Conservation (phyloP, 2,888 invertebrate species). For the Microctonus hyperodae region DNA sequence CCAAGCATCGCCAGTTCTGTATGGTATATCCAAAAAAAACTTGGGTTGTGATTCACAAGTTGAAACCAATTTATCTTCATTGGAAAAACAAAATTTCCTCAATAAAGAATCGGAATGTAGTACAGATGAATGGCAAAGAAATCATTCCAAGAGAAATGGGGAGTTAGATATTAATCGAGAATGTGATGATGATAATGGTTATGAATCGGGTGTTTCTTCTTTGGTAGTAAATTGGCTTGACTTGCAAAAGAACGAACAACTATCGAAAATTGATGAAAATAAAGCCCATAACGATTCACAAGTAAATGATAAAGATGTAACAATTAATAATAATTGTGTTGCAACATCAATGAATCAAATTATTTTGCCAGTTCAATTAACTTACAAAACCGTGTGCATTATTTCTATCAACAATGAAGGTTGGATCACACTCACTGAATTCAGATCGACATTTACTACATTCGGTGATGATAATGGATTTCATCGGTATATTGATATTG, state of each 20-base stretch:
- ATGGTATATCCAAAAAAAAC: not conserved
- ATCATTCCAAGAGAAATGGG: not conserved
- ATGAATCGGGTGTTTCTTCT: not conserved
- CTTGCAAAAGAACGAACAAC: not conserved
- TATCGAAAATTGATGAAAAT: not conserved
- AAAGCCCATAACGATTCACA: not conserved
- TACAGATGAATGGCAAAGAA: not conserved
- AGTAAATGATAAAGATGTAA: not conserved
- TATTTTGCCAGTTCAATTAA: constrained; percentile 30
- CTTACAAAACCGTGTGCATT: constrained; percentile 36
- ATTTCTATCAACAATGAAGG: constrained; percentile 45
- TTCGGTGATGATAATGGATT: constrained; percentile 33
- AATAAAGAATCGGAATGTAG: not conserved
- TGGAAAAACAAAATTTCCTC: no score
- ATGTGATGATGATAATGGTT: not conserved
- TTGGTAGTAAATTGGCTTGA: not conserved
- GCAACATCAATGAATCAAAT: not conserved
- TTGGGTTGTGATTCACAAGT: not conserved
- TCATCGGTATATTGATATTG: constrained; percentile 31
- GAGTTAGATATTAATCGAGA: no score
- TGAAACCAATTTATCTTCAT: not conserved
- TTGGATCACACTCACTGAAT: constrained; percentile 48
- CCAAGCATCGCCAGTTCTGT: not conserved
- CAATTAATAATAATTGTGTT: not conserved
- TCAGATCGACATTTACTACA: constrained; percentile 45